Conservation (phyloP, 2,797 vertebrate genomes). For the Scolopax bukidnonensis region DNA sequence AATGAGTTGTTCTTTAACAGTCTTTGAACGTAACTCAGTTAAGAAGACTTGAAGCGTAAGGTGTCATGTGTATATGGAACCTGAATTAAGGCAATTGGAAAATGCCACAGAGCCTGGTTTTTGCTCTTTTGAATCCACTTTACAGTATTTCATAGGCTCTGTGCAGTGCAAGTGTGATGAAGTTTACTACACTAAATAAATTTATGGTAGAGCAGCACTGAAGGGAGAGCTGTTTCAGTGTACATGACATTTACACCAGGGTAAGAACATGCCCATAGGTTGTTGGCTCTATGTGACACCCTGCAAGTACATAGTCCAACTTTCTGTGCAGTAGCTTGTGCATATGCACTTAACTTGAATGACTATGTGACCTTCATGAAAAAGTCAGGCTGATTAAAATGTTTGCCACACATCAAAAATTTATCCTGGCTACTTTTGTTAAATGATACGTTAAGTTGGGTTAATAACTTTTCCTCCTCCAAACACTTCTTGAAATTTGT, state of each 20-base stretch:
- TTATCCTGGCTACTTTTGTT: not conserved
- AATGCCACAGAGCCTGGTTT: not conserved
- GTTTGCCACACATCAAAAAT: not conserved
- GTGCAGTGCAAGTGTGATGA: not conserved
- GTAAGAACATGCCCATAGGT: not conserved
- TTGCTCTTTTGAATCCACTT: not conserved
- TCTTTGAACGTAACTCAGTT: not conserved
- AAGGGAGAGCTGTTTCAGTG: not conserved
- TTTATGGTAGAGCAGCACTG: not conserved
- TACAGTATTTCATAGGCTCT: not conserved
- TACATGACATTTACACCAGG: not conserved
- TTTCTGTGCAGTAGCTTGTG: not conserved
- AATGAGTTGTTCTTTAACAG: not conserved
- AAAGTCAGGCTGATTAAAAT: not conserved
- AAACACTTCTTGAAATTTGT: not conserved
- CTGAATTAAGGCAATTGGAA: not conserved
- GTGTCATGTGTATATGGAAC: not conserved
- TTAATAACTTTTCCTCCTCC: not conserved
- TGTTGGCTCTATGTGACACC: not conserved
- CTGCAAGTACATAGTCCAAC: not conserved
- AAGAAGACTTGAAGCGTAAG: not conserved
- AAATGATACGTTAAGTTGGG: not conserved
- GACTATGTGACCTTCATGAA: not conserved
- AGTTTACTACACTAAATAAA: not conserved
- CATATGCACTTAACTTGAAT: not conserved